Evolutionary conservation across 1,140 invertebrate species (phyloP), one percentile per base, ranked within the genome.

Genomic region (Cydia pomonella): DNA sequence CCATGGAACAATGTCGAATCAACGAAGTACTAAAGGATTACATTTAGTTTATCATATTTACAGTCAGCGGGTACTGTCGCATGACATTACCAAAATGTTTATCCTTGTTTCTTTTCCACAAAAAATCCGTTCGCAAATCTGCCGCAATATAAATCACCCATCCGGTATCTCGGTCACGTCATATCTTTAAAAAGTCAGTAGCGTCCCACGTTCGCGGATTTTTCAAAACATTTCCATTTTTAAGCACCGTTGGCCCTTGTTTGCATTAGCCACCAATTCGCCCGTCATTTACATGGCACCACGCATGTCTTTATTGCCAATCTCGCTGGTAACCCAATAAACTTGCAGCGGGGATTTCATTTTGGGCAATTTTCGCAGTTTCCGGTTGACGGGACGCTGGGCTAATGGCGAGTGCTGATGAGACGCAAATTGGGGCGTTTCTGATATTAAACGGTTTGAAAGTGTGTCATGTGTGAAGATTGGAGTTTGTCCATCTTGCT

Each of bases 321-420:
- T 86, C 83, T 86, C 82, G 78, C 75, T 75, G 69, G 75, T 84
- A 87, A 87, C 81, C 44, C 74, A 78, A 86, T 85, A 78, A 84
- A 77, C 76, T 82, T 75, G 74, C 77, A 75, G 73, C 23, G 78
- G 81, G 80, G 82, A 85, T 85, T 85, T 86, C 84, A 85, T 86
- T 86, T 86, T 82, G 78, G 77, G 53, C 81, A 84, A 84, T 83
- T 82, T 82, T 82, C 81, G 69, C 78, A 79, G 41, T 79, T 82
- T 81, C 78, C 82, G 78, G 74, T 1, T 41, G 25, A 18, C 63
- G 53, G 53, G 25, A 41, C 29, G 64, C 29, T 69, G n/a, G 64
- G 27, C 64, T 69, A 69, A 69, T 69, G 29, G 64, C 29, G 12
- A 64, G 63, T n/a, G 23, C 18, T 33, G 64, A 69, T 69, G 64